Conservation (phyloP, 2,797 vertebrate genomes). For the Lepilemur septentrionalis region DNA sequence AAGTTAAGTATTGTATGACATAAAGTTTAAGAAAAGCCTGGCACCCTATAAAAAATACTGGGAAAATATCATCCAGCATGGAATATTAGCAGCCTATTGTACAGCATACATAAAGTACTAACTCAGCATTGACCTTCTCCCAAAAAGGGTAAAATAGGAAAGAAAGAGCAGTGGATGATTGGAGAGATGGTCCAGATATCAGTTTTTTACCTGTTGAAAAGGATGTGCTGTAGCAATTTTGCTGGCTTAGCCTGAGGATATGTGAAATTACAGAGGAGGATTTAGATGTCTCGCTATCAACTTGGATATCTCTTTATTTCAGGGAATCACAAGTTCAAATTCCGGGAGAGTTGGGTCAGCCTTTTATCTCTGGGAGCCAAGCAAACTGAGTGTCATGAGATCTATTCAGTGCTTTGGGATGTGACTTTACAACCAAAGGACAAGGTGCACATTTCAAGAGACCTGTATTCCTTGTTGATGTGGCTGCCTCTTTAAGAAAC, state of each 20-base stretch:
- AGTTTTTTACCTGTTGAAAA: neutral
- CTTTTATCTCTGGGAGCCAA: constrained; percentile 5
- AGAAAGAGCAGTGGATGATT: neutral
- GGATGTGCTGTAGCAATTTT: neutral
- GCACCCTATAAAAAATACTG: neutral
- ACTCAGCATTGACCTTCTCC: constrained; percentile 20
- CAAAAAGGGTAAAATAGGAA: neutral
- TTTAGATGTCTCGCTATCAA: constrained; percentile 16
- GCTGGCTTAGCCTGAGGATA: neutral
- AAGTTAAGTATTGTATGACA: constrained; percentile 63
- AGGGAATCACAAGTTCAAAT: constrained; percentile 49
- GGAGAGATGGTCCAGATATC: neutral
- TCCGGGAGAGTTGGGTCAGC: constrained; percentile 17
- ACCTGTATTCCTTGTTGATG: neutral
- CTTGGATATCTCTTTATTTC: neutral
- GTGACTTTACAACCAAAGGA: constrained; percentile 25
- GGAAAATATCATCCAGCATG: constrained; percentile 28
- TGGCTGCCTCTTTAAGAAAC: neutral
- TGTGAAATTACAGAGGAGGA: neutral
- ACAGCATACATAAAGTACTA: neutral
- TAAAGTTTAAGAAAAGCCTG: constrained; percentile 44
- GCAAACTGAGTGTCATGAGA: neutral
- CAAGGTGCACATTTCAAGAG: neutral
- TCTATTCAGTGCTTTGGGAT: neutral
- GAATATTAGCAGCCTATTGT: constrained; percentile 15